These are phyloP conservation scores for Danio rerio DNA, from an alignment of 2,113 vertebrate species.

Conservation along the genomic window DNA sequence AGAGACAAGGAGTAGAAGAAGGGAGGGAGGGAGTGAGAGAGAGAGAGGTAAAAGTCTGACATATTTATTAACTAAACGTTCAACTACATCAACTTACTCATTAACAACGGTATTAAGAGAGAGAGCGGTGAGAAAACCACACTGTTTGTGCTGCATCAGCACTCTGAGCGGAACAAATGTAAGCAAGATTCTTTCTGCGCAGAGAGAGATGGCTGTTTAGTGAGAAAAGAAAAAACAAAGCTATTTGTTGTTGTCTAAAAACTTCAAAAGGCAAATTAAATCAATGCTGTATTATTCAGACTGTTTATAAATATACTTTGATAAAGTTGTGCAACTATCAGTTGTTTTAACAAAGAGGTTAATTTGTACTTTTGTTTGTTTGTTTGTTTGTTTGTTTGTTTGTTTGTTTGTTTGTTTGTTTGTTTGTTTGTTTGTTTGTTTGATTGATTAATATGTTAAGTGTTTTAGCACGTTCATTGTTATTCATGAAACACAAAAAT, in stretches of 20 bases:
- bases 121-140: constrained; percentile 79
- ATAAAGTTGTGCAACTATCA: background rate
- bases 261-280: background rate
- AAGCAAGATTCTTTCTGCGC: background rate
- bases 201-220: background rate
- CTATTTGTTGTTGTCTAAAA: background rate
- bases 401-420: too few relatives aligned
- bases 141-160: constrained; percentile 82
- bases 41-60: constrained; percentile 83
- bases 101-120: constrained; percentile 80
- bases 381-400: too few relatives aligned
- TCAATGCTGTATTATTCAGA: background rate
- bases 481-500: too few relatives aligned
- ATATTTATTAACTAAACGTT: constrained; percentile 93
- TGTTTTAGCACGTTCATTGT: too few relatives aligned
- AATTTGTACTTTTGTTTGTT: too few relatives aligned
- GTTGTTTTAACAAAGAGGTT: too few relatives aligned
- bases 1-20: constrained; percentile 36
- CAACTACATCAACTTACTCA: constrained; percentile 88
- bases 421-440: too few relatives aligned
- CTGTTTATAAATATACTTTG: background rate
- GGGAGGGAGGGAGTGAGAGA: constrained; percentile 29
- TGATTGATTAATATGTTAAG: too few relatives aligned
- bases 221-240: background rate
- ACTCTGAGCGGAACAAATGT: constrained; percentile 50